Percentiles rank a stretch among this genome's conserved stretches.
Conservation (phyloP, 30 jellyfish, hydroid and myxozoan genomes). For the Phacellophora camtschatica region DNA sequence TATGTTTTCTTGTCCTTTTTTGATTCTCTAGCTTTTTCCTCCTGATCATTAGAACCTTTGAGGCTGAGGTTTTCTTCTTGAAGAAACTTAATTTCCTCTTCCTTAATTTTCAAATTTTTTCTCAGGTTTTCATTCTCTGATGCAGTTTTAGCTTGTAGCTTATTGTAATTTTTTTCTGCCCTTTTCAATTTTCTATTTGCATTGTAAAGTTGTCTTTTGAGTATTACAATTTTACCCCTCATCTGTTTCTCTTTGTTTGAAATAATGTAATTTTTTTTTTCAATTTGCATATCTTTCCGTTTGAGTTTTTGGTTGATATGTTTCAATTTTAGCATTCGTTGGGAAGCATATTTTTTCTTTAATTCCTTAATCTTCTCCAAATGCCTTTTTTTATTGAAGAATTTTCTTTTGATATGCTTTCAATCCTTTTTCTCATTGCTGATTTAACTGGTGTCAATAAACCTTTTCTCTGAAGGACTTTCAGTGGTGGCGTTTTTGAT, state of each 20-base stretch:
- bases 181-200: neutral
- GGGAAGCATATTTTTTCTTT: neutral
- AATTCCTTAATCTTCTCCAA: neutral
- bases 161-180: no score
- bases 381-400: neutral
- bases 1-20: neutral
- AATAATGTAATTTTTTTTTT: no score
- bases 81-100: neutral
- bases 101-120: neutral
- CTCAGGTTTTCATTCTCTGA: neutral
- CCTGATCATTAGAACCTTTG: neutral
- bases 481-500: neutral
- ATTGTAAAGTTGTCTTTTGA: neutral
- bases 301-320: neutral
- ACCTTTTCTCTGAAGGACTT: neutral
- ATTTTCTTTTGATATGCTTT: neutral
- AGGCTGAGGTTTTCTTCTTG: neutral
- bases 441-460: neutral
- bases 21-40: neutral
- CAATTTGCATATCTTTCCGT: neutral
- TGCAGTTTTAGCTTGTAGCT: neutral
- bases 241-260: neutral
- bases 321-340: neutral
- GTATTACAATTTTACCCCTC: neutral
- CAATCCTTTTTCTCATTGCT: neutral